Evolutionary conservation across 2,888 invertebrate genomes (phyloP).

Genomic region (Parnassius glacialis): DNA sequence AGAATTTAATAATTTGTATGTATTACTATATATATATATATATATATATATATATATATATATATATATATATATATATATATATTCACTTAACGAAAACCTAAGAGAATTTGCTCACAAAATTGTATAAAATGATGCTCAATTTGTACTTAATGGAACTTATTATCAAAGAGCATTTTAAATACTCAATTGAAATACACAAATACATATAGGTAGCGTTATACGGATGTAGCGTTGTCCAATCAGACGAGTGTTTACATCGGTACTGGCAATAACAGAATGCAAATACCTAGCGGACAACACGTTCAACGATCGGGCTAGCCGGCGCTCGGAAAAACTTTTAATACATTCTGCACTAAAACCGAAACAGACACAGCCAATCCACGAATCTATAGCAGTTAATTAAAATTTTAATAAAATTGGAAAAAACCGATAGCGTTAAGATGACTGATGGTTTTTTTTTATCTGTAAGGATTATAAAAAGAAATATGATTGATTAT

Average conservation of each 20-base stretch:
- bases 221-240: constrained; percentile 45
- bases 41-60: no score
- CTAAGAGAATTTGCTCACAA: no score
- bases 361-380: constrained; percentile 35
- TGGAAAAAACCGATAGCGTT: constrained; percentile 30
- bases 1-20: no score
- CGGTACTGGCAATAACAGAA: constrained; percentile 70
- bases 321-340: constrained; percentile 42
- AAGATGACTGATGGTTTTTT: constrained; percentile 24
- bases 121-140: neutral
- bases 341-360: constrained; percentile 45
- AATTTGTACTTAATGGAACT: neutral
- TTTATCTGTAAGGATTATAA: constrained; percentile 25
- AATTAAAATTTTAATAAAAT: constrained; percentile 35
- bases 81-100: no score
- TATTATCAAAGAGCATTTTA: constrained; percentile 21
- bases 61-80: no score
- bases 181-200: constrained; percentile 15
- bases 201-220: constrained; percentile 31
- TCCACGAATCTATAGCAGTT: constrained; percentile 43
- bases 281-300: constrained; percentile 67
- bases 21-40: no score
- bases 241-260: constrained; percentile 72
- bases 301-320: constrained; percentile 40
- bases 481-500: constrained; percentile 49